Conservation (phyloP, 2,888 invertebrate genomes). For the Drymonia ruficornis region DNA sequence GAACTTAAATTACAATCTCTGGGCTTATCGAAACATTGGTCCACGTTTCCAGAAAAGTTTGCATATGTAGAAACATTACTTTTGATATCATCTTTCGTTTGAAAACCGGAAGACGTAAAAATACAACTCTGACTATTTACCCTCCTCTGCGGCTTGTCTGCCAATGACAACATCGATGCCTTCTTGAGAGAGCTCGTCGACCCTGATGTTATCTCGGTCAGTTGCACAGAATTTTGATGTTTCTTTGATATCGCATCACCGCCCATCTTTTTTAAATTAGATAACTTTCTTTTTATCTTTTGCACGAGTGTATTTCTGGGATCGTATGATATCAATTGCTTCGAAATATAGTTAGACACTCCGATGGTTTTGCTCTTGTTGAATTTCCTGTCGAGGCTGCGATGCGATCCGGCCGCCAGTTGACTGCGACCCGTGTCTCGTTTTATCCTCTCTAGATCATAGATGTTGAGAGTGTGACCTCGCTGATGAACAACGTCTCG, state of each 20-base stretch:
- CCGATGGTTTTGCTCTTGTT: conserved; percentile 77
- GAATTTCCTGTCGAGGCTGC: conserved; percentile 78
- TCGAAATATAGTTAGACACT: conserved; percentile 79
- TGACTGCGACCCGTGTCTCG: conserved; percentile 68
- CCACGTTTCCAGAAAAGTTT: conserved; percentile 79
- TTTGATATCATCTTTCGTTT: conserved; percentile 70
- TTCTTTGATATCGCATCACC: conserved; percentile 78
- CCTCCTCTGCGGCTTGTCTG: conserved; percentile 74
- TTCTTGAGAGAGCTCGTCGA: conserved; percentile 76
- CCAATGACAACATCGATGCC: conserved; percentile 76
- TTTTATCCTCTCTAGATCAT: conserved; percentile 77
- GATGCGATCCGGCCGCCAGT: conserved; percentile 68
- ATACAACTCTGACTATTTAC: conserved; percentile 77
- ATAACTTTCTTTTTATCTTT: conserved; percentile 80
- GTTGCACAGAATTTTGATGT: conserved; percentile 77
- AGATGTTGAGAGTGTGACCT: conserved; percentile 75
- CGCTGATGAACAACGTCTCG: conserved; percentile 65
- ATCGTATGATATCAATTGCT: conserved; percentile 79
- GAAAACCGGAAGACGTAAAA: conserved; percentile 68
- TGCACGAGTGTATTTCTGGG: conserved; percentile 78
- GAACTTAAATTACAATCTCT: conserved; percentile 62
- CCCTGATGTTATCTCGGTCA: conserved; percentile 77
- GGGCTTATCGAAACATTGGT: conserved; percentile 78
- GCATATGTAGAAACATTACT: conserved; percentile 72
- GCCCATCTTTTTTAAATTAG: conserved; percentile 79